Evolutionary conservation across 2,113 vertebrate genomes (phyloP).

Genomic region (Larimichthys crocea): DNA sequence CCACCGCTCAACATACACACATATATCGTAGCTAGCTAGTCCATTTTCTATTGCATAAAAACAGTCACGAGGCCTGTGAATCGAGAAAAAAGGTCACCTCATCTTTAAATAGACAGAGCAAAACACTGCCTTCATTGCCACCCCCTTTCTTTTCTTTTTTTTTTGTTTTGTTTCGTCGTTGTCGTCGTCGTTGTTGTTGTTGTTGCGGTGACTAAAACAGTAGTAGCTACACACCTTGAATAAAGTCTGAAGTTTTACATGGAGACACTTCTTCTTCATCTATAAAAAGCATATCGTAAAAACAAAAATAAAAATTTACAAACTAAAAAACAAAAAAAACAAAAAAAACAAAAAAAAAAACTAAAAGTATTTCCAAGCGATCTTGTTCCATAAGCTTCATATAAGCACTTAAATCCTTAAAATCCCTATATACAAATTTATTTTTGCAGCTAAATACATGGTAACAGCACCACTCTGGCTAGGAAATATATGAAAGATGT

Average conservation of each 20-base stretch:
- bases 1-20: slow-evolving; percentile 73
- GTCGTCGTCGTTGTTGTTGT: too few relatives aligned
- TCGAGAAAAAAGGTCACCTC: slow-evolving; percentile 69
- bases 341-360: slow-evolving; percentile 52
- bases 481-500: slow-evolving; percentile 82
- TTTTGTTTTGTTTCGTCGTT: too few relatives aligned
- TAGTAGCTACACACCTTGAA: slow-evolving; percentile 80
- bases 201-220: slow-evolving; percentile 71
- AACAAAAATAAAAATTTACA: slow-evolving; percentile 79
- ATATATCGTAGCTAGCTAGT: slow-evolving; percentile 77
- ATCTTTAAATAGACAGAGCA: slow-evolving; percentile 78
- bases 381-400: slow-evolving; percentile 81
- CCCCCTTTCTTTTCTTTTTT: slow-evolving; percentile 10
- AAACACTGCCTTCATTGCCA: slow-evolving; percentile 77
- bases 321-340: slow-evolving; percentile 68
- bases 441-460: slow-evolving; percentile 83
- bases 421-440: slow-evolving; percentile 84
- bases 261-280: slow-evolving; percentile 81
- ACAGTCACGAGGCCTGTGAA: slow-evolving; percentile 76
- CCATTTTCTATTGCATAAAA: slow-evolving; percentile 81
- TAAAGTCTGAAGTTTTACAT: slow-evolving; percentile 75
- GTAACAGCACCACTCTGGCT: slow-evolving; percentile 83
- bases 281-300: slow-evolving; percentile 82
- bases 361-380: slow-evolving; percentile 81
- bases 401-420: slow-evolving; percentile 81